Percentiles rank a stretch among this genome's conserved stretches.
These are phyloP conservation scores for Mythimna impura DNA, from an alignment of 2,888 invertebrate species.

Conservation along the genomic window DNA sequence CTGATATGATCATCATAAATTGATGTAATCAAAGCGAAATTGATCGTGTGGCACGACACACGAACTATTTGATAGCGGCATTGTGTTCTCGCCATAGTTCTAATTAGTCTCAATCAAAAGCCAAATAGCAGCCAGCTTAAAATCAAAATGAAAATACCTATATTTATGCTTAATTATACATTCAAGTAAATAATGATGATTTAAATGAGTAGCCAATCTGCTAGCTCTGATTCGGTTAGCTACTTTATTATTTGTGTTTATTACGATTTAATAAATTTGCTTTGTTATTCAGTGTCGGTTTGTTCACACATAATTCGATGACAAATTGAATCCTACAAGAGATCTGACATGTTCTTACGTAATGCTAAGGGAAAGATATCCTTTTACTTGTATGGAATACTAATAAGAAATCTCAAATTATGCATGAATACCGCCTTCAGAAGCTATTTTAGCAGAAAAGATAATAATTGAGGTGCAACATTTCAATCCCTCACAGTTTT, in stretches of 20 bases:
- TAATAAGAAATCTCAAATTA: constrained; percentile 41
- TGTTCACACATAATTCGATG: constrained; percentile 1
- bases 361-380: background rate
- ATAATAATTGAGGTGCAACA: background rate
- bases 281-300: constrained; percentile 7
- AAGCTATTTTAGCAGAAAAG: background rate
- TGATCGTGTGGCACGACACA: constrained; percentile 41
- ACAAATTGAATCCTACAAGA: background rate
- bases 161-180: constrained; percentile 10
- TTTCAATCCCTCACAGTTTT: background rate
- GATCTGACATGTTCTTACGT: background rate
- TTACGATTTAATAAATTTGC: background rate
- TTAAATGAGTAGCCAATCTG: constrained; percentile 5
- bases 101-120: constrained; percentile 31
- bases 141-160: background rate
- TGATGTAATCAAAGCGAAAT: constrained; percentile 61
- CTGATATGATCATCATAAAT: constrained; percentile 64
- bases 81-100: constrained; percentile 31
- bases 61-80: constrained; percentile 27
- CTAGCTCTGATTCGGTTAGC: background rate
- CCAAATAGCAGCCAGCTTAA: constrained; percentile 19
- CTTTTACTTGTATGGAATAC: constrained; percentile 13
- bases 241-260: constrained; percentile 10
- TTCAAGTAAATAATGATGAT: constrained; percentile 25
- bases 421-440: background rate